A percentile compares a stretch with the other conserved stretches of the same genome.
Conservation (phyloP, 2,113 vertebrate genomes). For the Etia nguti region DNA sequence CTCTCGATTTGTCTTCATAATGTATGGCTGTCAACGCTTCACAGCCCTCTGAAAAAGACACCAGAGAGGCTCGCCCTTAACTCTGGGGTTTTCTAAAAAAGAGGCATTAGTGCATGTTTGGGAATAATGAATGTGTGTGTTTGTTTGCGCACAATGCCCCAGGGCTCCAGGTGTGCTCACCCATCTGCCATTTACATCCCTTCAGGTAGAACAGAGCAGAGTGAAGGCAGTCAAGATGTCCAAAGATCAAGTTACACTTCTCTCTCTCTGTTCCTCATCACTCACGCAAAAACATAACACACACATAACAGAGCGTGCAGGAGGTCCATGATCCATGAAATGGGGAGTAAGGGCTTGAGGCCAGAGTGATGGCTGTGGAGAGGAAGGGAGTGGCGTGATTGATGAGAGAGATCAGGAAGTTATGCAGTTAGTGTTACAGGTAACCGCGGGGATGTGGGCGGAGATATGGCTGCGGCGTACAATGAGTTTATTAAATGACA, state of each 20-base stretch:
- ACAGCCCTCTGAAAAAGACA: constrained; percentile 27
- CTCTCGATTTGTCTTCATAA: constrained; percentile 56
- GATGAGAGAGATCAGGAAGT: constrained; percentile 51
- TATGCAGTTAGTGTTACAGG: constrained; percentile 44
- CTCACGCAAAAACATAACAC: constrained; percentile 19
- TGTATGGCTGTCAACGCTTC: constrained; percentile 52
- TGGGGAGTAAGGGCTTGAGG: constrained; percentile 60
- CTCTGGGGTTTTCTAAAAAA: not conserved
- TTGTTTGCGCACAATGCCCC: not conserved
- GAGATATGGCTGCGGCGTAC: not conserved
- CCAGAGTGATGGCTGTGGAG: constrained; percentile 25
- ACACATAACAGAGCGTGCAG: constrained; percentile 32
- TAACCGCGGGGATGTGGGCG: not conserved
- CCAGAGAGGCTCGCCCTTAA: constrained; percentile 11
- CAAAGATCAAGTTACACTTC: constrained; percentile 49
- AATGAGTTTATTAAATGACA: not conserved
- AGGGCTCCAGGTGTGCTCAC: constrained; percentile 58
- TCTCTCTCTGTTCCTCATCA: constrained; percentile 26
- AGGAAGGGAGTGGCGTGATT: constrained; percentile 51
- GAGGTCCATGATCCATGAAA: constrained; percentile 68
- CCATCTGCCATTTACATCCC: constrained; percentile 41
- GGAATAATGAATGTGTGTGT: not conserved
- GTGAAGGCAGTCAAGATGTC: constrained; percentile 31
- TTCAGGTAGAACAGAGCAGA: constrained; percentile 41
- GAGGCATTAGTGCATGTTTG: not conserved